These are phyloP conservation scores for Tortricodes alternella DNA, from an alignment of 2,888 invertebrate species.

Conservation along the genomic window DNA sequence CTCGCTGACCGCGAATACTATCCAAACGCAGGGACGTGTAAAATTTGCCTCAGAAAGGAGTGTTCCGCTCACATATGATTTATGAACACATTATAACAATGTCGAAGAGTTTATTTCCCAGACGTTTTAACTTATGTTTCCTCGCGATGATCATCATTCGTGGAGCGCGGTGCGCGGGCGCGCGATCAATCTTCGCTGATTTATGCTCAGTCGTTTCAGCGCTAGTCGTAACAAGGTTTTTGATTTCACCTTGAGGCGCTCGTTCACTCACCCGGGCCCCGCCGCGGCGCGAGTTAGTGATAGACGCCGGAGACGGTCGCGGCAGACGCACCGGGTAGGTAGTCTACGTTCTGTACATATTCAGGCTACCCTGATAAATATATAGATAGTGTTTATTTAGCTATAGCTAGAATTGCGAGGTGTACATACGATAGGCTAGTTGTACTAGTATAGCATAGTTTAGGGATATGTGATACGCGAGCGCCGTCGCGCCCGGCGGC, in stretches of 20 bases:
- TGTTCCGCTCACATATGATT: no score
- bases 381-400: conserved; percentile 25
- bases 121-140: conserved; percentile 13
- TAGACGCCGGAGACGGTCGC: neutral
- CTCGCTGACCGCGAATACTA: neutral
- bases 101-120: conserved; percentile 13
- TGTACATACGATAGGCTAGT: conserved; percentile 23
- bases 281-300: no score
- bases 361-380: conserved; percentile 26
- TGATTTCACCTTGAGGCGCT: conserved; percentile 17
- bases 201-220: neutral
- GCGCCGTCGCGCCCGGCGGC: conserved; percentile 3
- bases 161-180: neutral
- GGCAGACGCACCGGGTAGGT: neutral
- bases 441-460: conserved; percentile 14
- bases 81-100: conserved; percentile 14
- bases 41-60: neutral
- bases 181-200: conserved; percentile 14
- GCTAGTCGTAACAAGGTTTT: neutral
- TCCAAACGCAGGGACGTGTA: neutral
- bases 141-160: conserved; percentile 15
- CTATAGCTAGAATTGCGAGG: conserved; percentile 21
- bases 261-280: conserved; percentile 7
- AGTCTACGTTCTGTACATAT: conserved; percentile 7
- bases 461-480: conserved; percentile 21